phyloP scores from a whole-genome alignment of 2,113 vertebrate genomes.

The Semnopithecus entellus region DNA sequence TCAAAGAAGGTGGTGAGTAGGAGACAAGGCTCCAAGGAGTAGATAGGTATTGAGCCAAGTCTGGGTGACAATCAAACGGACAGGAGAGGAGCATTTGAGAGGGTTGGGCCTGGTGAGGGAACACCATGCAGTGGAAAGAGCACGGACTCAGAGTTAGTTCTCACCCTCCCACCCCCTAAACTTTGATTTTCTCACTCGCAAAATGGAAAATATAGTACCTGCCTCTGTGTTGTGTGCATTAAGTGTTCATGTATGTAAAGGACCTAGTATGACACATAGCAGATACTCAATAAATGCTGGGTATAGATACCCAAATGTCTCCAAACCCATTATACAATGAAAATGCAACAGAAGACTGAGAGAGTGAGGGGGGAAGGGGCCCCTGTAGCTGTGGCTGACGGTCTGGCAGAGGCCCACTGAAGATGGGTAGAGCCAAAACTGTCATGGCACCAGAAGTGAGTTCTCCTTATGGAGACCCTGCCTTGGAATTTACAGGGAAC shows the following conservation, averaged over 20 bases:
- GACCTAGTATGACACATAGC: neutral
- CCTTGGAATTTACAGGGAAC: neutral
- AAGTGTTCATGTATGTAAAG: neutral
- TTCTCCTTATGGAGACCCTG: neutral
- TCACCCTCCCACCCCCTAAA: neutral
- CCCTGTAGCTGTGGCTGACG: neutral
- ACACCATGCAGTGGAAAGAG: neutral
- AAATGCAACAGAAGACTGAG: neutral
- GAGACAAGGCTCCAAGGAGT: too few relatives aligned
- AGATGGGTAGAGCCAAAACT: neutral
- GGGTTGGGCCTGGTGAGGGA: neutral
- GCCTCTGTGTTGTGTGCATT: neutral
- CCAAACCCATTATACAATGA: neutral
- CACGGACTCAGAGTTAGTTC: neutral
- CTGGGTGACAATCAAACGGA: neutral
- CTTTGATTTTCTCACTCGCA: neutral
- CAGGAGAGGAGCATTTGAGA: neutral
- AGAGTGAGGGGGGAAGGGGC: neutral
- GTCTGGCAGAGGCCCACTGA: neutral
- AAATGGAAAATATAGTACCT: neutral
- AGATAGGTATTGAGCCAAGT: too few relatives aligned
- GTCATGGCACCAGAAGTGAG: neutral
- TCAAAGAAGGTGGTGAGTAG: neutral
- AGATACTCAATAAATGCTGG: neutral
- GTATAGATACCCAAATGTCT: neutral